Base-by-base conservation (phyloP, 2,888 invertebrate genomes). In the Drosophila kuntzei region DNA sequence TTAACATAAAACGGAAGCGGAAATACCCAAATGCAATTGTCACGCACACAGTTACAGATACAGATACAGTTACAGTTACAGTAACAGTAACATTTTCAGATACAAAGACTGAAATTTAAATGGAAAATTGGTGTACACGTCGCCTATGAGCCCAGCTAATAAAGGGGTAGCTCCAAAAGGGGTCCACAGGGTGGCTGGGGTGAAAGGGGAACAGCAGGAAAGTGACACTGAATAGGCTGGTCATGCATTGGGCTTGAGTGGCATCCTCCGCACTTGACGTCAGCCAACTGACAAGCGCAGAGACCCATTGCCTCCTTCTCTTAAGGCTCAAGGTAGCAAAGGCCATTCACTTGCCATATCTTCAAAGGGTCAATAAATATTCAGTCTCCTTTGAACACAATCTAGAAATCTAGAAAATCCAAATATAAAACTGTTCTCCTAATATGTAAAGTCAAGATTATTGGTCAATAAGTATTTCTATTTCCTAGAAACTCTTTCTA, bases 21-120 rank as follows among this genome's bases (percentile, higher is more conserved):
- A 73, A 64, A 76, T 80, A 71, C 65, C 61, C 73, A 71, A 84
- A 80, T 81, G 76, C 82, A 81, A 79, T 79, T 80, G 72, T 65
- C 72, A 71, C 64, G 57, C 64, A 66, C 64, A 62, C 63, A 51
- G 49, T 32, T 25, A 44, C 34, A 51, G 49, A 36, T 25, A 44
- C 34, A 64, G 53, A 3, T 46, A 63, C 34, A 34, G 39, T 12
- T 18, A 18, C 62, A 53, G 49, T 27, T 22, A 37, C 37, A 63
- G n/a, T 53, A 9, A 16, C 43, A 25, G 14, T 32, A 20, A 54
- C 32, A 54, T 29, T 32, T 43, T 43, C 27, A 54, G 43, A 55
- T 22, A 25, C 25, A n/a, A 36, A 14, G n/a, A 39, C 59, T 70
- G 27, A 68, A 85, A 72, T 84, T 73, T 76, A 79, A 84, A 84